Base-by-base conservation (phyloP, 2,888 invertebrate genomes). In the Drosophila borealis region DNA sequence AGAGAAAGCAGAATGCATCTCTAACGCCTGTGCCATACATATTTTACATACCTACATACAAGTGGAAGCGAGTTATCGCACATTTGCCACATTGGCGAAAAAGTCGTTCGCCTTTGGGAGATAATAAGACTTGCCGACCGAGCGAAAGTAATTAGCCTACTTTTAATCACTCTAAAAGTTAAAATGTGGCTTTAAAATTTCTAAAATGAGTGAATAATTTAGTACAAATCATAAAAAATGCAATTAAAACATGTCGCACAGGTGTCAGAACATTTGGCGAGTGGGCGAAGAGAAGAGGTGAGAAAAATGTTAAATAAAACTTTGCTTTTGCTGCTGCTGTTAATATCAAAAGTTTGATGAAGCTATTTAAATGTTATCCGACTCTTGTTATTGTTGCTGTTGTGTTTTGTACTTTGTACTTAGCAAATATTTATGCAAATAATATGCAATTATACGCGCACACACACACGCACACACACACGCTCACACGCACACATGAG, bases 361-460 rank as follows among this genome's bases (percentile, higher is more conserved):
- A 63, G 67, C 70, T 68, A 63, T 79, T 81, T 57, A 69, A 73
- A 68, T 73, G 74, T 66, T 60, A 50, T 54, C 36, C 41, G 60
- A 71, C 45, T 17, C 14, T 19, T 51, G 33, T 55, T 53, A 14
- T 42, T 55, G 37, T 54, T 64, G 41, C 41, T 55, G 49, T 44
- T 57, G 55, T 68, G 56, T 68, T 71, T 70, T 62, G 70, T 70
- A 62, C 61, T 68, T 64, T 66, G 64, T 71, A 70, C 70, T 80
- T 57, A 56, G 56, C 65, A 81, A 82, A 87, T 79, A 83, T 80
- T 78, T 76, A 76, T 78, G 83, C 89, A 87, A 82, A 87, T 83
- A 83, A 81, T 86, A 83, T 83, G 72, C 84, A 88, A 78, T 86
- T 80, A 86, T 76, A 80, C 66, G 55, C 33, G 66, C 41, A 50